These are phyloP conservation scores for Ifrita kowaldi DNA, from an alignment of 2,113 vertebrate genomes.

Conservation along the genomic window DNA sequence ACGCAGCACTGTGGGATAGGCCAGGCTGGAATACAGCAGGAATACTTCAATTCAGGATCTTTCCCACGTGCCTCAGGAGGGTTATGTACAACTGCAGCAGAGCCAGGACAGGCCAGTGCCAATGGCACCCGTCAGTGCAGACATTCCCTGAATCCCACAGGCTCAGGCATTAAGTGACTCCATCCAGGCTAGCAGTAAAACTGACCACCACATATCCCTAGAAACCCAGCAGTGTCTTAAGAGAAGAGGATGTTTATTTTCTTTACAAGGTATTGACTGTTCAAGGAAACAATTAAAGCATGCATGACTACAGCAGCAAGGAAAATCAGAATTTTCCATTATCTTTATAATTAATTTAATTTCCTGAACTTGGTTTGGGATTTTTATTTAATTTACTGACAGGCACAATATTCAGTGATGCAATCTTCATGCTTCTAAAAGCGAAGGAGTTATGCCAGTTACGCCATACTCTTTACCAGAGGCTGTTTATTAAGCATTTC, in stretches of 20 bases:
- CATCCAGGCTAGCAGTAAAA: not conserved
- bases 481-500: not conserved
- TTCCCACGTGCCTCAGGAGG: not conserved
- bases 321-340: not conserved
- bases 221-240: not conserved
- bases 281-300: not conserved
- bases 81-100: fast-evolving
- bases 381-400: not conserved
- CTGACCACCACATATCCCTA: fast-evolving
- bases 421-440: not conserved
- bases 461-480: not conserved
- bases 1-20: not conserved
- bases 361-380: not conserved
- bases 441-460: not conserved
- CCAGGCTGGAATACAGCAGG: not conserved
- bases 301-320: not conserved
- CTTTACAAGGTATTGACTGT: not conserved
- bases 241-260: not conserved
- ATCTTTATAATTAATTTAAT: not conserved
- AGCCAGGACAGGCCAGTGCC: not conserved
- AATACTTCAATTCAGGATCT: fast-evolving
- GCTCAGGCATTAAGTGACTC: not conserved
- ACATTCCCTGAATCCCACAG: no score
- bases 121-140: not conserved
- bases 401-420: not conserved